phyloP scores from a whole-genome alignment of 2,797 vertebrate genomes.

The Avahi laniger region DNA sequence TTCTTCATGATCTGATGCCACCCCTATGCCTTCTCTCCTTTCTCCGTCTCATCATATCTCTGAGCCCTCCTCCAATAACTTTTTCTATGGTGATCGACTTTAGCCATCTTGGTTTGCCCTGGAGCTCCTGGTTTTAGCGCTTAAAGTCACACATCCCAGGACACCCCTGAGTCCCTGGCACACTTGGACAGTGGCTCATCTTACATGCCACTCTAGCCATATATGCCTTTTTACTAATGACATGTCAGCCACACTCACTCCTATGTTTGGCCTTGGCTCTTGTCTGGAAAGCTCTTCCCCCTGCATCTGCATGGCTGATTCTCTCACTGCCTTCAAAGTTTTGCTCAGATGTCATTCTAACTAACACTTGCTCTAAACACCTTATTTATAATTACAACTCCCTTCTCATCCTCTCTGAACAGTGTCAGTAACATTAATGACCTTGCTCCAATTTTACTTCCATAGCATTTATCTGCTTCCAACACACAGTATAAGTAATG shows the following conservation, averaged over 20 bases:
- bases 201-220: background rate
- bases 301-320: background rate
- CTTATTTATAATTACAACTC: background rate
- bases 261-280: background rate
- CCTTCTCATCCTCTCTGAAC: background rate
- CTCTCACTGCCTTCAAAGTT: background rate
- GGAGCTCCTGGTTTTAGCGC: background rate
- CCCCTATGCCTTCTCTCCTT: too few relatives aligned
- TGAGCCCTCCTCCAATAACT: background rate
- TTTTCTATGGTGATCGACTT: background rate
- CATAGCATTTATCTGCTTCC: background rate
- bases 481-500: background rate
- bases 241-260: background rate
- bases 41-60: background rate
- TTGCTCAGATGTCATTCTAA: background rate
- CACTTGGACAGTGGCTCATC: background rate
- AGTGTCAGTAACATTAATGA: background rate
- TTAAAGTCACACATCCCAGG: background rate
- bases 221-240: background rate
- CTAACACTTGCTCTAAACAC: background rate
- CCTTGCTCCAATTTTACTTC: background rate
- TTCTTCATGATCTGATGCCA: background rate
- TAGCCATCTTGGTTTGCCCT: background rate
- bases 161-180: background rate
- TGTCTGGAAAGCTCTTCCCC: background rate